These are phyloP conservation scores for Onthophagus sagittarius DNA, from an alignment of 2,888 invertebrate genomes.

Conservation along the genomic window DNA sequence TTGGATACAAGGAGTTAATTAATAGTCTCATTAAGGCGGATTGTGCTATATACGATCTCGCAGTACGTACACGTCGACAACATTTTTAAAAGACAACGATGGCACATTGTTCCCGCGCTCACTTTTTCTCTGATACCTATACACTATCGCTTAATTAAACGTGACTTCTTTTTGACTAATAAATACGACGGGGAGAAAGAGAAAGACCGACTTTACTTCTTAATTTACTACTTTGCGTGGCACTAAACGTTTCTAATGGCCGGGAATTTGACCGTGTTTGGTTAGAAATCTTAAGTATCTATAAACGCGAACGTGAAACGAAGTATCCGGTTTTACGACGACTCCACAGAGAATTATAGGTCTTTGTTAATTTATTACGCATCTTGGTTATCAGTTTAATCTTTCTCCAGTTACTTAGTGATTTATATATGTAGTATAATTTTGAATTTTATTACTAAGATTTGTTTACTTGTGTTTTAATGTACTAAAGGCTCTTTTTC, in stretches of 20 bases:
- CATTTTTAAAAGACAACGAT: slow-evolving; percentile 13
- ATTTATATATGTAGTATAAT: no score
- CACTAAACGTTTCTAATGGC: neutral
- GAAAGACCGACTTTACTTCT: neutral
- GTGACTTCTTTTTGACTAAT: neutral
- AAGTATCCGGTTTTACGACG: slow-evolving; percentile 8
- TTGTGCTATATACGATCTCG: slow-evolving; percentile 17
- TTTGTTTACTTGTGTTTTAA: no score
- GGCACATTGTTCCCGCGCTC: slow-evolving; percentile 4
- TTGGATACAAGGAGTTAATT: slow-evolving; percentile 28
- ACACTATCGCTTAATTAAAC: neutral
- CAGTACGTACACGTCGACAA: neutral
- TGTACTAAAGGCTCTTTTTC: no score
- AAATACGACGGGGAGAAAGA: neutral
- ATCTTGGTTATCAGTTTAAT: neutral
- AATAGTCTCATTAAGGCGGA: slow-evolving; percentile 28
- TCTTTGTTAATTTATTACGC: neutral
- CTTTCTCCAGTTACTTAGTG: neutral
- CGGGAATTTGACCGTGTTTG: neutral
- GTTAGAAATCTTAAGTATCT: neutral
- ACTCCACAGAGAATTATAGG: neutral
- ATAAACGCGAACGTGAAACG: slow-evolving; percentile 1
- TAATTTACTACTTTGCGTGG: neutral
- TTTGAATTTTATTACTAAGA: no score
- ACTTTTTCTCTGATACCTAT: neutral